A percentile compares a stretch with the other conserved stretches of the same genome.
These are phyloP conservation scores for Stomatorhinus ivindoensis DNA, from an alignment of 2,113 vertebrate genomes.

Conservation along the genomic window DNA sequence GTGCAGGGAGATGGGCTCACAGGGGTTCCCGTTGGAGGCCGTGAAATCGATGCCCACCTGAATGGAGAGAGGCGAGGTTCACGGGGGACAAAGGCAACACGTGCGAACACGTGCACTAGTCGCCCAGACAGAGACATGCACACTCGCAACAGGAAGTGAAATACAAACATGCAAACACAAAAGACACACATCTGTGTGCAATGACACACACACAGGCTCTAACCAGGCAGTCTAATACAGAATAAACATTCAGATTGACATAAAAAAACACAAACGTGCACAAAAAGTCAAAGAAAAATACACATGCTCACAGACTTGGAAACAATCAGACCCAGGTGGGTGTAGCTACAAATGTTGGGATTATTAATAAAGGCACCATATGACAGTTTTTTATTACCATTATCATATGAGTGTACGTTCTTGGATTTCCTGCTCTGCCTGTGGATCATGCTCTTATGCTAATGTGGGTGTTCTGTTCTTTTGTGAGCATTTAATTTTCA, in stretches of 20 bases:
- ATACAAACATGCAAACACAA: not conserved
- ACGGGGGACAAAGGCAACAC: not conserved
- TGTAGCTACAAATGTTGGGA: not conserved
- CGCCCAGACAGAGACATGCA: not conserved
- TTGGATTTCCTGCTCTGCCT: not conserved
- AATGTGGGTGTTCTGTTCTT: not conserved
- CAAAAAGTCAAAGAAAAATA: conserved; percentile 18
- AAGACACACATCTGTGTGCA: not conserved
- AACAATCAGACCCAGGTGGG: not conserved
- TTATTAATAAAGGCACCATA: not conserved
- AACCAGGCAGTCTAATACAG: not conserved
- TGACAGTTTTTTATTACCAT: not conserved
- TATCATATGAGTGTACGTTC: not conserved
- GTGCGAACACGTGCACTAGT: not conserved
- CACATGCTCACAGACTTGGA: conserved; percentile 24
- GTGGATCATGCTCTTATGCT: not conserved
- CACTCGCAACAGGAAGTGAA: not conserved
- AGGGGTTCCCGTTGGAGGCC: conserved; percentile 90
- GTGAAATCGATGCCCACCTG: conserved; percentile 98
- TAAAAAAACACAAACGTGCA: conserved; percentile 16
- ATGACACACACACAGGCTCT: not conserved
- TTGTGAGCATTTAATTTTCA: not conserved
- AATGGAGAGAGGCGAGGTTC: not conserved
- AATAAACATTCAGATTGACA: not conserved
- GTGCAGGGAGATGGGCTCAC: conserved; percentile 88